These are phyloP conservation scores for Garra rufa DNA, from an alignment of 2,113 vertebrate genomes.

Conservation along the genomic window DNA sequence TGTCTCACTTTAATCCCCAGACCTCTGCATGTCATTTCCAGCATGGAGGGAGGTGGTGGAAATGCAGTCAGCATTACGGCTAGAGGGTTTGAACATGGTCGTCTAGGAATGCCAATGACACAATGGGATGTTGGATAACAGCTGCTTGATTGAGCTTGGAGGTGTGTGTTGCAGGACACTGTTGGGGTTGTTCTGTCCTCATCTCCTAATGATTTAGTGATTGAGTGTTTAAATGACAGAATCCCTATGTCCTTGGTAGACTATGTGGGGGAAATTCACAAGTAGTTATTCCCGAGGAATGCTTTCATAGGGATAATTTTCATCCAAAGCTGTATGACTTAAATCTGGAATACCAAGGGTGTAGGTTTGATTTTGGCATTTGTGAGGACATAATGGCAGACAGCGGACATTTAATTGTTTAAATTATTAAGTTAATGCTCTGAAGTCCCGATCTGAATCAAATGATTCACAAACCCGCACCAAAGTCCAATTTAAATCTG, in stretches of 20 bases:
- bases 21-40: not conserved
- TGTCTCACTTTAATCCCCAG: not conserved
- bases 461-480: too few relatives aligned
- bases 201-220: constrained; percentile 12
- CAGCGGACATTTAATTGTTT: too few relatives aligned
- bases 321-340: not conserved
- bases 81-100: constrained; percentile 1
- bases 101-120: not conserved
- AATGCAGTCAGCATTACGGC: not conserved
- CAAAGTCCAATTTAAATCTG: too few relatives aligned
- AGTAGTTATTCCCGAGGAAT: not conserved
- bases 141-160: constrained; percentile 11
- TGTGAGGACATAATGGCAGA: too few relatives aligned
- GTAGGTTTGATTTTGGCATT: too few relatives aligned
- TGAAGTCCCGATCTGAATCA: too few relatives aligned
- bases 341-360: too few relatives aligned
- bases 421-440: too few relatives aligned
- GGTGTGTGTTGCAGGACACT: not conserved
- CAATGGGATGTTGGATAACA: not conserved
- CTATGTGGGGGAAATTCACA: not conserved
- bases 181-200: not conserved
- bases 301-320: not conserved
- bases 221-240: not conserved
- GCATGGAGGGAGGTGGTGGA: not conserved
- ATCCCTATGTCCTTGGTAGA: not conserved